Percentiles rank a stretch among this genome's conserved stretches.
Conservation (phyloP, 2,888 invertebrate genomes). For the Drosophila meridionalis region DNA sequence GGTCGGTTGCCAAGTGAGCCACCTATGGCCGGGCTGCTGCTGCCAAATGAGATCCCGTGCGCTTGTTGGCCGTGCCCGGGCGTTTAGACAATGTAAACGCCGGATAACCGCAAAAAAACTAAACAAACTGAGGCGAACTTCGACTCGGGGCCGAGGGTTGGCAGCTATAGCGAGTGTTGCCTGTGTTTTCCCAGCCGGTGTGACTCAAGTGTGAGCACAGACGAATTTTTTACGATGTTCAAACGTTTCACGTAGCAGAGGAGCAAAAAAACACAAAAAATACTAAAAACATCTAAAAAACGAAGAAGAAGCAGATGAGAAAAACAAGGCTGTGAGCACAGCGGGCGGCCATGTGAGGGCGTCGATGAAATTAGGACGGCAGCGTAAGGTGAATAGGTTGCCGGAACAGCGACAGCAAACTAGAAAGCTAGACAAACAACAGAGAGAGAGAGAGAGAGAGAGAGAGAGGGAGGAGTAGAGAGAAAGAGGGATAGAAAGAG, state of each 20-base stretch:
- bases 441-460: neutral
- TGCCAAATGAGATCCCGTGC: slow-evolving; percentile 53
- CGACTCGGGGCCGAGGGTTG: neutral
- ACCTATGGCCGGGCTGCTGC: slow-evolving; percentile 7
- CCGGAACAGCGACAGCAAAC: slow-evolving; percentile 9
- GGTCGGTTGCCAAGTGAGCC: slow-evolving; percentile 12
- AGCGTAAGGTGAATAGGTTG: slow-evolving; percentile 1
- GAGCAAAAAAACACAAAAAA: slow-evolving; percentile 8
- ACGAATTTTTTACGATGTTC: slow-evolving; percentile 53
- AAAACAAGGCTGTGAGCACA: slow-evolving; percentile 1
- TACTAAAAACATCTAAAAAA: slow-evolving; percentile 1
- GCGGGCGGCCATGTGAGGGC: slow-evolving; percentile 49
- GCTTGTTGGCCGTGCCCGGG: slow-evolving; percentile 64
- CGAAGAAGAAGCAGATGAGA: neutral
- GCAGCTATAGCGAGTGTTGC: slow-evolving; percentile 4
- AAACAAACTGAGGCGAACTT: slow-evolving; percentile 65
- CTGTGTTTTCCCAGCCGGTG: slow-evolving; percentile 31
- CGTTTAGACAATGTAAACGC: slow-evolving; percentile 80
- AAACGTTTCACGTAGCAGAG: slow-evolving; percentile 40
- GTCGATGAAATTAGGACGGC: slow-evolving; percentile 65
- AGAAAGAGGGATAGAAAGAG: neutral
- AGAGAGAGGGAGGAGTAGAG: neutral
- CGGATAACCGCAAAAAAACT: slow-evolving; percentile 68
- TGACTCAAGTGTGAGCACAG: slow-evolving; percentile 71
- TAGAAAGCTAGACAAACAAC: slow-evolving; percentile 25